Base-by-base conservation (phyloP, 2,797 vertebrate genomes). In the Hybognathus amarus region DNA sequence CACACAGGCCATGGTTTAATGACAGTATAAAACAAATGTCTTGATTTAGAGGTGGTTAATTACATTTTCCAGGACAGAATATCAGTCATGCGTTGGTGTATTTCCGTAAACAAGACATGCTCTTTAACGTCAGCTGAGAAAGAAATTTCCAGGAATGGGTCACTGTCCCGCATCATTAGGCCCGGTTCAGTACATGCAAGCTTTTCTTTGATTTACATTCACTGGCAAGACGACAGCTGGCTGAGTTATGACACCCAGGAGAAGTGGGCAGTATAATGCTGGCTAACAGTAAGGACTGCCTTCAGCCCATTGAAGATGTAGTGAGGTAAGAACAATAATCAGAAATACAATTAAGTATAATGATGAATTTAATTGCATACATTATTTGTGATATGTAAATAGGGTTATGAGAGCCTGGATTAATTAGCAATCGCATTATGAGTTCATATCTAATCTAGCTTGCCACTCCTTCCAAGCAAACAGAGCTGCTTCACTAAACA, bases 91-190 rank as follows among this genome's bases (percentile, higher is more conserved):
- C 18, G 17, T 74, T 30, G 33, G 22, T 27, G 17, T 59, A 79
- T 74, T 82, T 85, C 38, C 20, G 17, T 22, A 71, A 85, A 83
- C 56, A 67, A 50, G 13, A 56, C 40, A 15, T 30, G 5, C 2
- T 45, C 18, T 71, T 61, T 79, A 85, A 54, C 59, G 73, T 81
- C 79, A 27, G 75, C 79, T 59, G 61, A 70, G n/a, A 54, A 42
- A 56, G 54, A 71, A 54, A 83, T 70, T 87, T 89, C 83, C 87
- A 68, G 80, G 83, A 86, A 86, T 13, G 20, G 13, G 9, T 79
- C 17, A 3, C 24, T 67, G 71, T 80, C 81, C 50, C 73, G 64
- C 40, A 71, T 54, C 78, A 86, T 87, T 85, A 87, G 64, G 63
- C 59, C 40, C 38, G 3, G 52, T 70, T 85, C 27, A 77, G 79